Conservation (phyloP, 2,888 invertebrate genomes). For the Leptodirus hochenwartii region DNA sequence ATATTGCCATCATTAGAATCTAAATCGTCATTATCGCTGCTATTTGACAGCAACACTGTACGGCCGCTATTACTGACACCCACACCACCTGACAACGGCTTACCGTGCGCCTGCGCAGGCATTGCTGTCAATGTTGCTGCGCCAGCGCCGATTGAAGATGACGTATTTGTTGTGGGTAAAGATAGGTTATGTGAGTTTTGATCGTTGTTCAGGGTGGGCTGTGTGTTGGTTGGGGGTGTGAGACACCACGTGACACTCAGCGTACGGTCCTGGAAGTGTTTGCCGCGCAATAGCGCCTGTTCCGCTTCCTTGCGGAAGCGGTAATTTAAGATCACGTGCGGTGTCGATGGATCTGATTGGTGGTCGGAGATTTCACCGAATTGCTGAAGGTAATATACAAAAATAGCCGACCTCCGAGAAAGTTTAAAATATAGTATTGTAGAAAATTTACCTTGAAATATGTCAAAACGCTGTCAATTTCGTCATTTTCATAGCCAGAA, state of each 20-base stretch:
- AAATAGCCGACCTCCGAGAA: slow-evolving; percentile 9
- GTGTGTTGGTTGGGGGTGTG: slow-evolving; percentile 18
- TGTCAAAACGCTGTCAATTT: slow-evolving; percentile 39
- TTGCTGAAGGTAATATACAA: too few species aligned
- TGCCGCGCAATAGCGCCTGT: slow-evolving; percentile 55
- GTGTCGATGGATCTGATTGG: slow-evolving; percentile 50
- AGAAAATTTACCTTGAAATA: too few species aligned
- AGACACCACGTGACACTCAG: slow-evolving; percentile 27
- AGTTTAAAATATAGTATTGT: too few species aligned
- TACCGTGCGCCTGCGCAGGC: too few species aligned
- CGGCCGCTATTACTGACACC: too few species aligned
- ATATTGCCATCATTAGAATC: too few species aligned
- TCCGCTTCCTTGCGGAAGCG: slow-evolving; percentile 64
- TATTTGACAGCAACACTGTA: too few species aligned
- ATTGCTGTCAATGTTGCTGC: slow-evolving; percentile 7
- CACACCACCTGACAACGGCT: too few species aligned
- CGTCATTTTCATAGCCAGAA: slow-evolving; percentile 32
- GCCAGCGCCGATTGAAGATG: slow-evolving; percentile 1
- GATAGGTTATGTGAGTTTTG: too few species aligned
- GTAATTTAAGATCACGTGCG: slow-evolving; percentile 59
- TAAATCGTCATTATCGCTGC: too few species aligned
- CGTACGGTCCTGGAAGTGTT: slow-evolving; percentile 44
- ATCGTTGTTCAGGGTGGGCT: too few species aligned
- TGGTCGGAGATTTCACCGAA: slow-evolving; percentile 78
- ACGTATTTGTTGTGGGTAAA: too few species aligned